These are phyloP conservation scores for Zoanthus sansibaricus DNA, from an alignment of 92 coral and sea anemone genomes.

Conservation along the genomic window DNA sequence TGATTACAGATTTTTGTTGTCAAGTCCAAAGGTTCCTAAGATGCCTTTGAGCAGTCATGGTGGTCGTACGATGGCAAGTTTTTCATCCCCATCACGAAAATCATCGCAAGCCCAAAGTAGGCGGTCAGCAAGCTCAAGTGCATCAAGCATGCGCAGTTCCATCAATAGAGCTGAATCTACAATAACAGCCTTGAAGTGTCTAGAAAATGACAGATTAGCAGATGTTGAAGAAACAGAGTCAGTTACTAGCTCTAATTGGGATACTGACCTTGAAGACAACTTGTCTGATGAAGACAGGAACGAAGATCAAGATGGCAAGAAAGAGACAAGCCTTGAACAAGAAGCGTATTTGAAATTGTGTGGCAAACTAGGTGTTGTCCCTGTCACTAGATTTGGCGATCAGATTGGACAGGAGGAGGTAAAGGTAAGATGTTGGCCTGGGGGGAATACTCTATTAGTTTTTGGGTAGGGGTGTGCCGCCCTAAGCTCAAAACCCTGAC, in stretches of 20 bases:
- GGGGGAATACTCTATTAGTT: too few relatives aligned
- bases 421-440: slow-evolving; percentile 13
- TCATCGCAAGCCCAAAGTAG: slow-evolving; percentile 20
- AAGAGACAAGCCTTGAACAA: slow-evolving; percentile 30
- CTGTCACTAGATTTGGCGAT: slow-evolving; percentile 83
- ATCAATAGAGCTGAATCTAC: slow-evolving; percentile 69
- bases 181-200: slow-evolving; percentile 49
- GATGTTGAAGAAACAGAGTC: slow-evolving; percentile 81
- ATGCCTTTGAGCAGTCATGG: slow-evolving; percentile 22
- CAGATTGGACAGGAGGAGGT: slow-evolving; percentile 85
- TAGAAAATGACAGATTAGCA: slow-evolving; percentile 20
- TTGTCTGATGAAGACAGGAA: slow-evolving; percentile 50
- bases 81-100: slow-evolving; percentile 8
- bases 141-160: slow-evolving; percentile 66
- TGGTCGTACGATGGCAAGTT: neutral
- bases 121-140: slow-evolving; percentile 80
- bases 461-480: too few relatives aligned
- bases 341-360: slow-evolving; percentile 72
- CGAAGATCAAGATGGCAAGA: neutral
- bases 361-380: slow-evolving; percentile 71
- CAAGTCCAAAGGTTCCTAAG: neutral
- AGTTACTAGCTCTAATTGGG: slow-evolving; percentile 84
- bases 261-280: slow-evolving; percentile 78
- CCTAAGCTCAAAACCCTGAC: too few relatives aligned
- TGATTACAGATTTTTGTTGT: neutral